Evolutionary conservation across 2,113 vertebrate species (phyloP).

Genomic region (Astur gentilis): DNA sequence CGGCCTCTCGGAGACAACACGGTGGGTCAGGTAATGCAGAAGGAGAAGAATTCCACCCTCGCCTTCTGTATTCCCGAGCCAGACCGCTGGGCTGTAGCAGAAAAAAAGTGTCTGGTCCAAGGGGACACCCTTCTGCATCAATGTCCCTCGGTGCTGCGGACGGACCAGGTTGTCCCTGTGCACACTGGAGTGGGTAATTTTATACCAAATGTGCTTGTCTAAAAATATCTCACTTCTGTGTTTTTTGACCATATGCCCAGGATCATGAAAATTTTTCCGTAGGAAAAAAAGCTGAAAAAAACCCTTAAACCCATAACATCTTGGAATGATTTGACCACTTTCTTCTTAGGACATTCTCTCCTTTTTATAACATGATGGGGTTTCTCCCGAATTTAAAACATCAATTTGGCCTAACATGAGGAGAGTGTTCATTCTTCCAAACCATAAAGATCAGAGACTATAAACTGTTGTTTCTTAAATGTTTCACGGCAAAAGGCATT

Average conservation of each 20-base stretch:
- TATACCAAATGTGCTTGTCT: slow-evolving; percentile 50
- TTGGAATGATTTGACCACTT: slow-evolving; percentile 67
- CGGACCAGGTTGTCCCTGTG: not conserved
- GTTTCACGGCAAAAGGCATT: slow-evolving; percentile 61
- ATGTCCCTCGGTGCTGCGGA: not conserved
- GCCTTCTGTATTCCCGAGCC: not conserved
- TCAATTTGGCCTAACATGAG: slow-evolving; percentile 32
- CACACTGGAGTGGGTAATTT: not conserved
- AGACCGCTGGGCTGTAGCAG: rapidly evolving
- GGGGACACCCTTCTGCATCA: not conserved
- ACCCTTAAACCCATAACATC: slow-evolving; percentile 50
- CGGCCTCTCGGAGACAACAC: rapidly evolving
- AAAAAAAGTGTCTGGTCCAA: rapidly evolving
- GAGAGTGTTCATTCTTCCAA: slow-evolving; percentile 24
- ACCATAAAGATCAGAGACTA: slow-evolving; percentile 70
- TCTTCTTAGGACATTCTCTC: slow-evolving; percentile 53
- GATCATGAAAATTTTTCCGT: slow-evolving; percentile 60
- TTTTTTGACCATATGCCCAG: slow-evolving; percentile 67
- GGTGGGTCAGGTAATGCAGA: rapidly evolving
- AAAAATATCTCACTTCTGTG: slow-evolving; percentile 68
- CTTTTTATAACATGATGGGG: slow-evolving; percentile 30
- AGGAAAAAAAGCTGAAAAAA: slow-evolving; percentile 40
- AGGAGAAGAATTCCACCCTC: not conserved
- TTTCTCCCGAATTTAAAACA: slow-evolving; percentile 59
- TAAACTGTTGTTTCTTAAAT: slow-evolving; percentile 65